These are phyloP conservation scores for Poeciliopsis gracilis DNA, from an alignment of 2,797 vertebrate genomes.

Conservation along the genomic window DNA sequence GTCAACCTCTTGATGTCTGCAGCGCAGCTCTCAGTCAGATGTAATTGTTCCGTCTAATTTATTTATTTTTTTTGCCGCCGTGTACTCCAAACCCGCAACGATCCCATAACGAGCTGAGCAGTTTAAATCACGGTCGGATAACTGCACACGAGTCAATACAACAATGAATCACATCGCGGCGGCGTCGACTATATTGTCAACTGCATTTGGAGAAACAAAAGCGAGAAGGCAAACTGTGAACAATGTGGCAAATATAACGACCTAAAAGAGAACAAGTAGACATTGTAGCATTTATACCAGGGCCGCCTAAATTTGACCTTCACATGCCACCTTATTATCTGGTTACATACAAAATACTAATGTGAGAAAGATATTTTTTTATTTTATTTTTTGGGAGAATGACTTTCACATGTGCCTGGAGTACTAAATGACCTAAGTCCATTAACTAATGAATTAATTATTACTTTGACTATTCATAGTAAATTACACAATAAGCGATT, in stretches of 20 bases:
- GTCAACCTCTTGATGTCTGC: conserved; percentile 13
- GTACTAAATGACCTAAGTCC: not conserved
- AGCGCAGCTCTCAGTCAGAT: conserved; percentile 6
- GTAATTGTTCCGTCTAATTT: not conserved
- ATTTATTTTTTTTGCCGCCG: not conserved
- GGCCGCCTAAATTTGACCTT: not conserved
- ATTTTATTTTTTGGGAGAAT: not conserved
- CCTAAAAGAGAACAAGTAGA: not conserved
- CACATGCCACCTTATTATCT: no score
- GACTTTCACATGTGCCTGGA: not conserved
- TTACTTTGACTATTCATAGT: not conserved
- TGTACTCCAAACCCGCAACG: not conserved
- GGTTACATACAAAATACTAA: not conserved
- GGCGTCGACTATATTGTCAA: not conserved
- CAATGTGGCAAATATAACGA: not conserved
- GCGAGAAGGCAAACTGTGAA: not conserved
- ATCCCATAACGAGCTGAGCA: not conserved
- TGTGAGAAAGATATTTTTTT: not conserved
- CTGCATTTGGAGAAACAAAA: not conserved
- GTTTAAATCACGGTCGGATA: not conserved
- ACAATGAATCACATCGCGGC: not conserved
- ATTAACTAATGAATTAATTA: not conserved
- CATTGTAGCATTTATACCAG: not conserved
- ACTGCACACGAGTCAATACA: not conserved
- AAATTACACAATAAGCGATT: not conserved